These are phyloP conservation scores for Datnioides undecimradiatus DNA, from an alignment of 2,113 vertebrate species.

Conservation along the genomic window DNA sequence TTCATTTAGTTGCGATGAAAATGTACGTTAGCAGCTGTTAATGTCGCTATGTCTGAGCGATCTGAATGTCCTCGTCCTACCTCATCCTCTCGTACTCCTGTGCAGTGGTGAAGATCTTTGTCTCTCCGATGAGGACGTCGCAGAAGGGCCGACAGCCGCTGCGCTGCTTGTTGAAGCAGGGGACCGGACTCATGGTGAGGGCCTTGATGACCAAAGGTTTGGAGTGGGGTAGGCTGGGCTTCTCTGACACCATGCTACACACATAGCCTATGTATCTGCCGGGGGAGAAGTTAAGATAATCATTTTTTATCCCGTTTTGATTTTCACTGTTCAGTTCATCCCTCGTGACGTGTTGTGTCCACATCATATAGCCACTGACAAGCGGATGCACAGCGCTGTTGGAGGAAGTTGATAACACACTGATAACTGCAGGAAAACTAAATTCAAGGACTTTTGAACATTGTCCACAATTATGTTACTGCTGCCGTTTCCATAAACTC, in stretches of 20 bases:
- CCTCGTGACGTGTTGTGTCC: background rate
- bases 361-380: background rate
- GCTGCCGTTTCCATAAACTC: conserved; percentile 17
- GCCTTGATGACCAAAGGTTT: conserved; percentile 93
- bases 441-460: background rate
- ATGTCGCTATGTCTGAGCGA: background rate
- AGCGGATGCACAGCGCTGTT: background rate
- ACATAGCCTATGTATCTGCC: conserved; percentile 96
- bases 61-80: conserved; percentile 72
- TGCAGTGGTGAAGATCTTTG: conserved; percentile 94
- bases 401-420: background rate
- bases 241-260: conserved; percentile 96
- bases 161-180: conserved; percentile 98
- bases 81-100: conserved; percentile 98
- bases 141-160: conserved; percentile 98
- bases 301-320: background rate
- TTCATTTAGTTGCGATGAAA: background rate
- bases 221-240: conserved; percentile 92
- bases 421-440: background rate
- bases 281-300: background rate
- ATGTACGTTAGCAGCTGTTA: too few species aligned
- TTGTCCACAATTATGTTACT: background rate
- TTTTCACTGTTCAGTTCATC: background rate
- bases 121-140: conserved; percentile 96
- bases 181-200: conserved; percentile 92